Evolutionary conservation across 2,888 invertebrate genomes (phyloP).

Genomic region (Cephalotes varians): DNA sequence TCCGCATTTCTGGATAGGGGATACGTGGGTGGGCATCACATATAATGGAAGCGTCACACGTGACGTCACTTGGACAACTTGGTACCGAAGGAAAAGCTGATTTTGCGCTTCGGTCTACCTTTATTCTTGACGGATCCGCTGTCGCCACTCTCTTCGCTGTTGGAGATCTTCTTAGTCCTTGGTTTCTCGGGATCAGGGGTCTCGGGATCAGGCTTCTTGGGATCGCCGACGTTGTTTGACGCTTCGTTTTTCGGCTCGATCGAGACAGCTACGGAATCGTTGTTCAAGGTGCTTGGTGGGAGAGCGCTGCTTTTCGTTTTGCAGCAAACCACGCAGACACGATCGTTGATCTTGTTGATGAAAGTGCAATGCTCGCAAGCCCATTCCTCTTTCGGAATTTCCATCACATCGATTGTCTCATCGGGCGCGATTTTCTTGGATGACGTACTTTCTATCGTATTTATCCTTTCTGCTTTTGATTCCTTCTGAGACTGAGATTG

Average conservation of each 20-base stretch:
- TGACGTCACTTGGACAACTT: slow-evolving; percentile 86
- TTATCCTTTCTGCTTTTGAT: neutral
- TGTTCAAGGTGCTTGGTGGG: slow-evolving; percentile 68
- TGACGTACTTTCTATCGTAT: neutral
- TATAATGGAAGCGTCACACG: slow-evolving; percentile 1
- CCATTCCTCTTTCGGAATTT: slow-evolving; percentile 88
- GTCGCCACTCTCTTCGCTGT: slow-evolving; percentile 83
- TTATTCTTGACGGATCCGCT: slow-evolving; percentile 86
- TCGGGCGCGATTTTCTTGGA: neutral
- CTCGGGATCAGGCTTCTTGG: slow-evolving; percentile 68
- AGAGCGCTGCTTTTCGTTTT: slow-evolving; percentile 88
- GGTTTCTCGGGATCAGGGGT: slow-evolving; percentile 73
- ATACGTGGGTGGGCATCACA: slow-evolving; percentile 25
- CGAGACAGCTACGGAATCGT: slow-evolving; percentile 27
- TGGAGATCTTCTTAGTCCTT: slow-evolving; percentile 74
- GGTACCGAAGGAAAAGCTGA: slow-evolving; percentile 91
- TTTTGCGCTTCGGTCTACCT: slow-evolving; percentile 91
- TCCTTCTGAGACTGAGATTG: slow-evolving; percentile 5
- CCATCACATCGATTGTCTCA: slow-evolving; percentile 29
- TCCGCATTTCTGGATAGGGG: slow-evolving; percentile 21
- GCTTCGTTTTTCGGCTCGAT: slow-evolving; percentile 59
- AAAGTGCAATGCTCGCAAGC: slow-evolving; percentile 96
- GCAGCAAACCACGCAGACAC: slow-evolving; percentile 94
- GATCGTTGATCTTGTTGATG: slow-evolving; percentile 92
- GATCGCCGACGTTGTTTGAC: slow-evolving; percentile 55